Evolutionary conservation across 2,888 invertebrate genomes (phyloP).

Genomic region (Mystacides longicornis): DNA sequence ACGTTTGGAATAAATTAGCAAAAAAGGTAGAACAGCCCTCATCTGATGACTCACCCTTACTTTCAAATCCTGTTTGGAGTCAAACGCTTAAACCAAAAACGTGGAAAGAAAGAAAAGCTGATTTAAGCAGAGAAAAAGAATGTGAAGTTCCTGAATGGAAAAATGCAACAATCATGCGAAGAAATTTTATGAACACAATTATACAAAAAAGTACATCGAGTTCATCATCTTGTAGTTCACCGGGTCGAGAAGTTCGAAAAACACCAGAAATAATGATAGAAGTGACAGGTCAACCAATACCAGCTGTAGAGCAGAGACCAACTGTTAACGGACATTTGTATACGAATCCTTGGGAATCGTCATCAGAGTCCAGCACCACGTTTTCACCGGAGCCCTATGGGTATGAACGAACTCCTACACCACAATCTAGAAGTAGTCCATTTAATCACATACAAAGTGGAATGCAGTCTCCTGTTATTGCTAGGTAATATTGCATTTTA

Average conservation of each 20-base stretch:
- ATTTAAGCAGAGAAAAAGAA: conserved; percentile 34
- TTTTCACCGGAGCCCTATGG: conserved; percentile 27
- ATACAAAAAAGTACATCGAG: conserved; percentile 15
- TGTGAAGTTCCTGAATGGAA: conserved; percentile 41
- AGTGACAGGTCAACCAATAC: conserved; percentile 36
- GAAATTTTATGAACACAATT: conserved; percentile 18
- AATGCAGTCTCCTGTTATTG: conserved; percentile 14
- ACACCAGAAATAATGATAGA: conserved; percentile 25
- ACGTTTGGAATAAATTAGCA: conserved; percentile 34
- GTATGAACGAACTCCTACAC: conserved; percentile 24
- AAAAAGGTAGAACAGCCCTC: background rate
- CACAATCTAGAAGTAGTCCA: conserved; percentile 26
- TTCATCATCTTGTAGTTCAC: conserved; percentile 12
- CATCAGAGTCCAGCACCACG: conserved; percentile 46
- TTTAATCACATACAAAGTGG: conserved; percentile 9
- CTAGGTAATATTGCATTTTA: conserved; percentile 19
- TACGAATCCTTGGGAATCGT: conserved; percentile 44
- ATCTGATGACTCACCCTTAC: conserved; percentile 30
- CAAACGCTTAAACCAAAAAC: conserved; percentile 44
- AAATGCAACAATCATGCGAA: conserved; percentile 28
- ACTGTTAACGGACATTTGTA: conserved; percentile 24
- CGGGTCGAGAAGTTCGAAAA: conserved; percentile 14
- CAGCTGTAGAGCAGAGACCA: conserved; percentile 9
- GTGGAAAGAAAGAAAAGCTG: conserved; percentile 44
- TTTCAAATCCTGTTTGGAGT: conserved; percentile 40